phyloP scores from a whole-genome alignment of 1,140 invertebrate genomes.

The Platorchestia sp. region DNA sequence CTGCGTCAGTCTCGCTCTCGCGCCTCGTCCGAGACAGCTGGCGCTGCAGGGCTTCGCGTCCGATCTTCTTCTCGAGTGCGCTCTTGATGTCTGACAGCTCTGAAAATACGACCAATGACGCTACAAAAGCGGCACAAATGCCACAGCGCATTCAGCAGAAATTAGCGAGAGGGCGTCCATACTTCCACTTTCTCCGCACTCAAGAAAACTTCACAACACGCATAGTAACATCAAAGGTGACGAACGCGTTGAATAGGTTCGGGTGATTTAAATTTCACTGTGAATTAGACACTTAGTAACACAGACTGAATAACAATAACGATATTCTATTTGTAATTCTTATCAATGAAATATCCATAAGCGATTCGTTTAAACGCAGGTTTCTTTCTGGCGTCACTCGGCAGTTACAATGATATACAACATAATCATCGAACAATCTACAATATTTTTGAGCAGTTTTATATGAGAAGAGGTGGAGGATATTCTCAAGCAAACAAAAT shows the following conservation, averaged over 20 bases:
- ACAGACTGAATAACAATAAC: background rate
- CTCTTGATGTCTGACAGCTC: constrained; percentile 83
- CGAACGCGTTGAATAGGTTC: background rate
- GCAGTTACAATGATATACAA: background rate
- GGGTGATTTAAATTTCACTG: background rate
- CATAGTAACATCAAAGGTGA: background rate
- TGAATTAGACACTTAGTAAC: background rate
- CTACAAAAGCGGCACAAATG: background rate
- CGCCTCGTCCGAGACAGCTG: constrained; percentile 68
- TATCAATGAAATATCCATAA: background rate
- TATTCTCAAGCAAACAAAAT: background rate
- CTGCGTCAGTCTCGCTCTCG: constrained; percentile 62
- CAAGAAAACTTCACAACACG: background rate
- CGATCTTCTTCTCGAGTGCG: constrained; percentile 79
- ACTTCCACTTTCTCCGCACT: background rate
- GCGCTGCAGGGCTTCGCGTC: constrained; percentile 74
- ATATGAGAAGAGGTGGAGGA: background rate
- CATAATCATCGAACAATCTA: background rate
- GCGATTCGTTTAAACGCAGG: background rate
- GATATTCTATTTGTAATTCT: background rate
- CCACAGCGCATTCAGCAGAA: background rate
- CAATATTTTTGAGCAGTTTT: background rate
- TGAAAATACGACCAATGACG: constrained; percentile 61
- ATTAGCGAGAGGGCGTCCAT: background rate
- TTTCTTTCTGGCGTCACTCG: background rate